These are phyloP conservation scores for Chironex yamaguchii DNA, from an alignment of 30 jellyfish, hydroid and myxozoan species.

Conservation along the genomic window DNA sequence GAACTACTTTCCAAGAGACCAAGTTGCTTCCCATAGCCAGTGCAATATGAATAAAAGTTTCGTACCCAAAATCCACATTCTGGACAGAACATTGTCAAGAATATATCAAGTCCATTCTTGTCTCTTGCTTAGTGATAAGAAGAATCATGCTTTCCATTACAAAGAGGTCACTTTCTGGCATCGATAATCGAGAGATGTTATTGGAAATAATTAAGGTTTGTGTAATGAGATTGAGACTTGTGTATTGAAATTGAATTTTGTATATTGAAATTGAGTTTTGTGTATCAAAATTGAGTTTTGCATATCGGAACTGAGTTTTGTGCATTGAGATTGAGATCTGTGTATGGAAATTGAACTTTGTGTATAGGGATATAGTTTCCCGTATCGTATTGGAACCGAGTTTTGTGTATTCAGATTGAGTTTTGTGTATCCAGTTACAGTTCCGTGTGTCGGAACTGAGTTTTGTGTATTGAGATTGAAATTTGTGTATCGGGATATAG, in stretches of 20 bases:
- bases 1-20: constrained; percentile 21
- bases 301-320: too few species aligned
- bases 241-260: constrained; percentile 31
- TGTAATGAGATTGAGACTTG: not conserved
- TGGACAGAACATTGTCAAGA: constrained; percentile 50
- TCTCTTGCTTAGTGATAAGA: too few species aligned
- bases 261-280: constrained; percentile 5
- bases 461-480: too few species aligned
- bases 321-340: too few species aligned
- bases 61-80: constrained; percentile 60
- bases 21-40: constrained; percentile 59
- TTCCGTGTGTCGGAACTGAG: too few species aligned
- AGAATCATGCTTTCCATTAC: constrained; percentile 15
- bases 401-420: too few species aligned
- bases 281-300: constrained; percentile 37
- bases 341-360: constrained; percentile 15
- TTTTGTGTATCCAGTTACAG: constrained; percentile 10
- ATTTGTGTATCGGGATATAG: too few species aligned
- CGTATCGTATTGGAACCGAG: too few species aligned
- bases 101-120: constrained; percentile 6
- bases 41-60: constrained; percentile 18
- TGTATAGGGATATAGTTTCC: constrained; percentile 43
- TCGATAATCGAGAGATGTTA: too few species aligned
- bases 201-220: too few species aligned
- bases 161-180: constrained; percentile 24